These are phyloP conservation scores for Leptonema lineaticorne DNA, from an alignment of 1,140 invertebrate species.

Conservation along the genomic window DNA sequence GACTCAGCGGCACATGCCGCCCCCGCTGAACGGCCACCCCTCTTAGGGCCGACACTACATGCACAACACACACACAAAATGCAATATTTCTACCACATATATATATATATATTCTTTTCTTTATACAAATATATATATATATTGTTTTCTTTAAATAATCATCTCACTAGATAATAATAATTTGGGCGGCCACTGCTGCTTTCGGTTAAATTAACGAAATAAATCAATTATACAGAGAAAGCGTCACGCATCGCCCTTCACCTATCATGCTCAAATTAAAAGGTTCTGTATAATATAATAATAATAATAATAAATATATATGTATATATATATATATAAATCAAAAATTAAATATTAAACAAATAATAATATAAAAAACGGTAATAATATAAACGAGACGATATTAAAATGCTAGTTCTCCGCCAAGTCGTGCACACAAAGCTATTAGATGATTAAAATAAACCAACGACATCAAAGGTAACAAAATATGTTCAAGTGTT, in stretches of 20 bases:
- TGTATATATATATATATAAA: constrained; percentile 3
- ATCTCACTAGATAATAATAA: constrained; percentile 21
- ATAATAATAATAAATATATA: not conserved
- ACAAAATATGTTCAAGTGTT: constrained; percentile 25
- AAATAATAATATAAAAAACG: constrained; percentile 36
- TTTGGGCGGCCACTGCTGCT: constrained; percentile 28
- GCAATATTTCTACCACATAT: constrained; percentile 43
- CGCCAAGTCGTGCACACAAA: constrained; percentile 42
- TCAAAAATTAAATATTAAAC: too few species aligned
- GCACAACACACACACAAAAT: constrained; percentile 48
- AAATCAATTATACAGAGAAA: constrained; percentile 35
- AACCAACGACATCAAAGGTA: constrained; percentile 40
- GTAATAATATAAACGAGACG: constrained; percentile 32
- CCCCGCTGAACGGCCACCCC: constrained; percentile 71
- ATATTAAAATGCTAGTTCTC: constrained; percentile 42
- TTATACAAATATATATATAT: too few species aligned
- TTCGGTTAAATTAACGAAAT: constrained; percentile 6
- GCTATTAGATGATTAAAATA: constrained; percentile 43
- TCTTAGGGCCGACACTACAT: constrained; percentile 65
- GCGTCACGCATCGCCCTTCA: constrained; percentile 41
- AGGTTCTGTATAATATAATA: too few species aligned
- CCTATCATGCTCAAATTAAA: constrained; percentile 38
- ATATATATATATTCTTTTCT: too few species aligned
- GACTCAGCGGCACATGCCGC: constrained; percentile 56
- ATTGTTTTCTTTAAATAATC: too few species aligned